Base-by-base conservation (phyloP, 2,797 vertebrate species). In the Pseudocheirus occidentalis region DNA sequence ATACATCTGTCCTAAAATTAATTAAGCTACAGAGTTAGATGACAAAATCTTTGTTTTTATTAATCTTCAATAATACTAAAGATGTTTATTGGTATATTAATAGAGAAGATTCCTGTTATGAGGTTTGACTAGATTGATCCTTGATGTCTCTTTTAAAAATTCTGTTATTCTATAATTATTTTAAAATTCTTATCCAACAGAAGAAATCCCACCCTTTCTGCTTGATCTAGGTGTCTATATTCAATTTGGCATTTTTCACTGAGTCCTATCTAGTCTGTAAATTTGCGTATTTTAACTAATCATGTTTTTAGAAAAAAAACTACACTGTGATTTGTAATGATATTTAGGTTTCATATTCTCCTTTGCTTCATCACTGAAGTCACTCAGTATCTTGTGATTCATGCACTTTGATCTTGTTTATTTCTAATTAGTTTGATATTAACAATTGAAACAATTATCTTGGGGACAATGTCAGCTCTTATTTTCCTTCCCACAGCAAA, bases 381-480 rank as follows among this genome's bases (percentile, higher is more conserved):
- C 50, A 53, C 66, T 93, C 29, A 11, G 27, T 53, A 40, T 90
- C 92, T 96, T 92, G 89, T 92, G 55, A 95, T 94, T 92, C 59
- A 28, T 29, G 91, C 81, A 31, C 13, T 90, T 96, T 0, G 0
- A 55, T 94, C 57, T 96, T 89, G 10, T 98, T 95, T 96, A 73
- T 56, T 95, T 94, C 59, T 95, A 96, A 96, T 96, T 96, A 96
- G 81, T 54, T 90, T 96, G 90, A 73, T 95, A 94, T 90, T 91
- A 97, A 95, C 57, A 96, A 66, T 27, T 56, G 91, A 94, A 94
- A 16, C 90, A 96, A 94, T 97, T 97, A 96, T 93, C 89, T 89
- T 90, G 34, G 95, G 55, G 31, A 55, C 28, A 91, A 5, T 95
- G 53, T 96, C 90, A 95, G 90, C 55, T 27, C 90, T 92, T 95